Conservation (phyloP, 2,888 invertebrate genomes). For the Drosophila cracens region DNA sequence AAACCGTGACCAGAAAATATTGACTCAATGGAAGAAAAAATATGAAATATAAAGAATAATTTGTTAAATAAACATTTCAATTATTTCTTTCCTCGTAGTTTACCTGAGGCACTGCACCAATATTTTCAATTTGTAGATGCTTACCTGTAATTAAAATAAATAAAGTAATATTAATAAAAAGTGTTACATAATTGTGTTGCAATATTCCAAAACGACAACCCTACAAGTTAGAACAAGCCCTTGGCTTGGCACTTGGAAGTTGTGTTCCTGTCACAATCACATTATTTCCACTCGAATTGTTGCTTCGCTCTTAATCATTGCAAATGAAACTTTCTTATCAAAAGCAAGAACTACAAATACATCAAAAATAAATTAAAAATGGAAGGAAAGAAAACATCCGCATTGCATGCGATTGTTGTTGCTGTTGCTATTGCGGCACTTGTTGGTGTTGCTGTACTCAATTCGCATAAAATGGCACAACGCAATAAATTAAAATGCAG, state of each 20-base stretch:
- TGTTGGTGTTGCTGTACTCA: slow-evolving; percentile 65
- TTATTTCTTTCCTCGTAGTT: background rate
- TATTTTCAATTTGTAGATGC: background rate
- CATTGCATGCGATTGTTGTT: slow-evolving; percentile 49
- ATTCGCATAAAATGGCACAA: slow-evolving; percentile 78
- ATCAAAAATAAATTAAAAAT: slow-evolving; percentile 2
- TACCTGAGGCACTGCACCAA: background rate
- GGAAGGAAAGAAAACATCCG: slow-evolving; percentile 38
- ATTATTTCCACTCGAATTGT: background rate
- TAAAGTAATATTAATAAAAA: background rate
- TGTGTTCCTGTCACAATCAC: slow-evolving; percentile 4
- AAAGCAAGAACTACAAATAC: slow-evolving; percentile 37
- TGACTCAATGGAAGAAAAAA: background rate
- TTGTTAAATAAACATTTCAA: background rate
- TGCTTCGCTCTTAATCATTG: slow-evolving; percentile 35
- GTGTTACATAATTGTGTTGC: background rate
- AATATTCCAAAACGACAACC: background rate
- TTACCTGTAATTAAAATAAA: background rate
- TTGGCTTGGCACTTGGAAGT: background rate
- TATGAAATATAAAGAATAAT: background rate
- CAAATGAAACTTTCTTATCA: slow-evolving; percentile 75
- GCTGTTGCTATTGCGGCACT: slow-evolving; percentile 21
- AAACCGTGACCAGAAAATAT: background rate
- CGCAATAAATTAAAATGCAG: slow-evolving; percentile 79
- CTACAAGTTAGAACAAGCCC: background rate